These are phyloP conservation scores for Scaptomyza polygonia DNA, from an alignment of 2,888 invertebrate species.

Conservation along the genomic window DNA sequence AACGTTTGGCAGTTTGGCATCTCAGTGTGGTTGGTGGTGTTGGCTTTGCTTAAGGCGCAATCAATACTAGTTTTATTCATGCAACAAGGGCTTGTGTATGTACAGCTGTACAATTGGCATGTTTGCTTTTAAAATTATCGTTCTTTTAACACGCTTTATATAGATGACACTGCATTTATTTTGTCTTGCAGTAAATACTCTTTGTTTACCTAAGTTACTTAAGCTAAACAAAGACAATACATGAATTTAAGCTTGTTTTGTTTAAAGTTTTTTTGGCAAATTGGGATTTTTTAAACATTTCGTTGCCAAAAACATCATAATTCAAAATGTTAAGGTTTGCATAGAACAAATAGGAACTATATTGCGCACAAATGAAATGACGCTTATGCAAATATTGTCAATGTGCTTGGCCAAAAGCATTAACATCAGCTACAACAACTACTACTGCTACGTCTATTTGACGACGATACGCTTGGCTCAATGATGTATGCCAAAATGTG, in stretches of 20 bases:
- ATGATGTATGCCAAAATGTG: constrained; percentile 22
- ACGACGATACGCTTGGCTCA: constrained; percentile 1
- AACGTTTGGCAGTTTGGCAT: constrained; percentile 52
- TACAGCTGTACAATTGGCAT: constrained; percentile 2
- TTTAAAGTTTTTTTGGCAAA: no score
- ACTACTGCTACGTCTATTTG: background rate
- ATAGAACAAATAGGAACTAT: background rate
- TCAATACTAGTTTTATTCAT: constrained; percentile 27
- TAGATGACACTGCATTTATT: background rate
- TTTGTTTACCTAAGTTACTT: background rate
- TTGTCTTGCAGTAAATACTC: background rate
- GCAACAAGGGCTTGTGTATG: no score
- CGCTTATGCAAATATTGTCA: constrained; percentile 3
- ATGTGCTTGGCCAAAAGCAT: background rate
- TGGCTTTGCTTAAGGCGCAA: constrained; percentile 7
- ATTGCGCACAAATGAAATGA: background rate
- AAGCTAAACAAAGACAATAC: background rate
- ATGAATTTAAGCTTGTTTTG: background rate
- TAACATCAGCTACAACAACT: background rate
- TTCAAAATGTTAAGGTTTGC: background rate
- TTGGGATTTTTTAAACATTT: no score
- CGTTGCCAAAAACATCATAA: no score
- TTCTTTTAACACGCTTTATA: background rate
- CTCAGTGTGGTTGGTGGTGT: constrained; percentile 14
- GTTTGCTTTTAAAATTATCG: background rate